These are phyloP conservation scores for Batillaria attramentaria DNA, from an alignment of 1,140 invertebrate species.

Conservation along the genomic window DNA sequence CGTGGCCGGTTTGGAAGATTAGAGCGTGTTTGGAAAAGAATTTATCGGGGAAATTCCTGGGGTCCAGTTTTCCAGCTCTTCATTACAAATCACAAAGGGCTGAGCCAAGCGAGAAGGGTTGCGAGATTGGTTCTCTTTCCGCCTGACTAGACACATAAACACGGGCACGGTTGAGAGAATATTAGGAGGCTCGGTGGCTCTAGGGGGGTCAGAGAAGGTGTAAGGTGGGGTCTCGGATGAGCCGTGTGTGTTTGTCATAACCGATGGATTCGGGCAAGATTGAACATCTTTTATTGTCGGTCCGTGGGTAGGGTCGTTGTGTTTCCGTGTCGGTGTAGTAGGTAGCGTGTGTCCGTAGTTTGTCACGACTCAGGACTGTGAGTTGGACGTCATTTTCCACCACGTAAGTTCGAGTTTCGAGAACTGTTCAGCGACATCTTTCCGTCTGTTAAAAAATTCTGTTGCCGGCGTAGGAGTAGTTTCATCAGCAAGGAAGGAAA, in stretches of 20 bases:
- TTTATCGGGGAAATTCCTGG: conserved; percentile 12
- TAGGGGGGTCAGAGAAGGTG: not conserved
- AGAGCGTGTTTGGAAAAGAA: not conserved
- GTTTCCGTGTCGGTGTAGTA: too few relatives aligned
- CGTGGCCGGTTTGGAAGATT: not conserved
- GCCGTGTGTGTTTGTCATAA: not conserved
- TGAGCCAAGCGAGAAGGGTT: not conserved
- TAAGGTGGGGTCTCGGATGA: not conserved
- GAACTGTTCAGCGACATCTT: too few relatives aligned
- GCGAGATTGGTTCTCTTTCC: not conserved
- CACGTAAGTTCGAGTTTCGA: too few relatives aligned
- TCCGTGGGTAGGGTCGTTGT: not conserved
- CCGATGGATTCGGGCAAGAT: not conserved
- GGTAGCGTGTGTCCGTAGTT: too few relatives aligned
- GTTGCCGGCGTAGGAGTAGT: too few relatives aligned
- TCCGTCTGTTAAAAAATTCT: too few relatives aligned
- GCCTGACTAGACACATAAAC: not conserved
- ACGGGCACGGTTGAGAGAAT: not conserved
- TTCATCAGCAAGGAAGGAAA: too few relatives aligned
- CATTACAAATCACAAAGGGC: not conserved
- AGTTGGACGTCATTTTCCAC: too few relatives aligned
- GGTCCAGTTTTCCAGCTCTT: conserved; percentile 4
- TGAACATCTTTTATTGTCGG: not conserved
- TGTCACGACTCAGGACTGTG: too few relatives aligned
- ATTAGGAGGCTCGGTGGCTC: not conserved